phyloP scores from a whole-genome alignment of 2,113 vertebrate species.

The Cheilinus undulatus region DNA sequence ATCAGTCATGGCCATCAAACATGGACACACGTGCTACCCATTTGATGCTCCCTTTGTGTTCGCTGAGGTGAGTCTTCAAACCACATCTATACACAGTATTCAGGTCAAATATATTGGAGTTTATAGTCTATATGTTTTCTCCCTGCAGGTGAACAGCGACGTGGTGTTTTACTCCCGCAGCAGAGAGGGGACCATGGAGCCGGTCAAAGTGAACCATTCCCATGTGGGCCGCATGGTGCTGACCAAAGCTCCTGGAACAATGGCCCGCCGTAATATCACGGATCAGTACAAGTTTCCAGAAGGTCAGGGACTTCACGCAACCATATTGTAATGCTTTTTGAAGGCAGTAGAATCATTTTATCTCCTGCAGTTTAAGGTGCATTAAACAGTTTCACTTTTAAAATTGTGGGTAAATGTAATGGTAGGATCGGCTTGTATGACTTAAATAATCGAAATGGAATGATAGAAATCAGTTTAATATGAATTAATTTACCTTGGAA shows the following conservation, averaged over 20 bases:
- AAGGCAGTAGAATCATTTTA: too few relatives aligned
- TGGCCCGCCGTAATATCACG: slow-evolving; percentile 86
- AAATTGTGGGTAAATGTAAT: too few relatives aligned
- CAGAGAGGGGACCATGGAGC: slow-evolving; percentile 85
- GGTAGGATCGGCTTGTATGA: too few relatives aligned
- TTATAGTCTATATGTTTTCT: neutral
- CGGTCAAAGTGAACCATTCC: slow-evolving; percentile 82
- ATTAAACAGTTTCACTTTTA: too few relatives aligned
- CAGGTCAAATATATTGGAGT: neutral
- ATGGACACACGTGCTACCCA: slow-evolving; percentile 92
- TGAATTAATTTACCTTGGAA: neutral
- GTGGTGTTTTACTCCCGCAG: slow-evolving; percentile 88
- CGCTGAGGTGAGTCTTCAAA: slow-evolving; percentile 86
- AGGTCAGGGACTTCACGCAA: slow-evolving; percentile 77
- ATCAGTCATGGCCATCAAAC: slow-evolving; percentile 94
- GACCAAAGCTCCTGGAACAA: slow-evolving; percentile 88
- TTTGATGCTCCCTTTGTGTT: slow-evolving; percentile 94
- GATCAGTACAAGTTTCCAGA: slow-evolving; percentile 93
- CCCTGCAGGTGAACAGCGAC: slow-evolving; percentile 93
- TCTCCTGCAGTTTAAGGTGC: too few relatives aligned
- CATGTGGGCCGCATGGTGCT: slow-evolving; percentile 89
- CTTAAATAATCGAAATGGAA: too few relatives aligned
- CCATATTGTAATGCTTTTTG: too few relatives aligned
- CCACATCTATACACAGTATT: neutral
- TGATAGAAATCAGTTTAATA: too few relatives aligned